These are phyloP conservation scores for Argopecten irradians DNA, from an alignment of 1,140 invertebrate species.

Conservation along the genomic window DNA sequence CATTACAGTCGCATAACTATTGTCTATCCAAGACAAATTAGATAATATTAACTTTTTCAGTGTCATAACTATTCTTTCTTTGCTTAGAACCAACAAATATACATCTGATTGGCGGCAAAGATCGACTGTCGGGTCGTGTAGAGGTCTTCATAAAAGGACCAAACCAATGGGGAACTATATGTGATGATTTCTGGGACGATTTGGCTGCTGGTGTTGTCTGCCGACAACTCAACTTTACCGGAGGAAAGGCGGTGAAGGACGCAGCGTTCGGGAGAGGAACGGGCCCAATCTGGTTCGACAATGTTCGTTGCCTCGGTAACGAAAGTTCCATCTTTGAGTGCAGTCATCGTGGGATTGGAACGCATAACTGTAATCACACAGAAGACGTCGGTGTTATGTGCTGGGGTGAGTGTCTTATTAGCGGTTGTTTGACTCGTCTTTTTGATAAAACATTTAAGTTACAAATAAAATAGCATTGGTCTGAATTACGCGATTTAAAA, in stretches of 20 bases:
- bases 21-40: background rate
- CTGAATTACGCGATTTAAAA: too few species aligned
- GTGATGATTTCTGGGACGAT: constrained; percentile 69
- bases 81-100: constrained; percentile 38
- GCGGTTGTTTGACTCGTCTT: background rate
- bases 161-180: constrained; percentile 68
- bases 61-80: constrained; percentile 28
- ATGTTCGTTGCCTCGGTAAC: constrained; percentile 65
- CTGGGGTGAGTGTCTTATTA: constrained; percentile 54
- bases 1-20: background rate
- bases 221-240: constrained; percentile 54
- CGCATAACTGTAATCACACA: constrained; percentile 67
- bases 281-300: constrained; percentile 67
- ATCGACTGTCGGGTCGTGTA: constrained; percentile 56
- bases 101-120: constrained; percentile 39
- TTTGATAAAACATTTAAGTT: background rate
- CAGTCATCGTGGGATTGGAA: constrained; percentile 55
- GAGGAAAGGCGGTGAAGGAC: constrained; percentile 50
- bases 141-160: constrained; percentile 61
- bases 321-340: constrained; percentile 60
- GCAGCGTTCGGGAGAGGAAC: constrained; percentile 50
- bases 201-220: constrained; percentile 66
- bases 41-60: too few species aligned
- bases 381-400: constrained; percentile 68
- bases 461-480: too few species aligned